phyloP scores from a whole-genome alignment of 2,888 invertebrate genomes.

The Rotaria socialis region DNA sequence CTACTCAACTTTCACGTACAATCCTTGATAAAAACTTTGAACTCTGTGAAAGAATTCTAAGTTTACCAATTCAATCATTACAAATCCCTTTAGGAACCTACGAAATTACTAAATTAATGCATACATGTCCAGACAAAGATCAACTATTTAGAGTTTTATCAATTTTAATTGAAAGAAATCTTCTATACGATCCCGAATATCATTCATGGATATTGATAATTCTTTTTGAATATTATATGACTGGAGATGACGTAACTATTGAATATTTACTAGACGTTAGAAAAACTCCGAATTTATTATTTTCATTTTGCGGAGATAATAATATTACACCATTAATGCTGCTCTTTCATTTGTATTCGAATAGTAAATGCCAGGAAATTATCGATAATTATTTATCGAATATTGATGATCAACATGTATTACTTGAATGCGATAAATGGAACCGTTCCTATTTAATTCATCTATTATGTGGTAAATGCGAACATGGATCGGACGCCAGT shows the following conservation, averaged over 20 bases:
- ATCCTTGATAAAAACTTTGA: background rate
- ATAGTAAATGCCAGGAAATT: background rate
- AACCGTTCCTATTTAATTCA: background rate
- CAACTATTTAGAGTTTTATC: background rate
- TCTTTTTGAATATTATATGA: background rate
- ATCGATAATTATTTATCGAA: background rate
- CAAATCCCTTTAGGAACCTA: background rate
- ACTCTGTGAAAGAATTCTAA: background rate
- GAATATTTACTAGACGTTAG: background rate
- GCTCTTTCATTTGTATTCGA: background rate
- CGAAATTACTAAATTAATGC: background rate
- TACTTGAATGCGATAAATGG: constrained; percentile 1
- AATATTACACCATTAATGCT: background rate
- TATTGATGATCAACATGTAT: background rate
- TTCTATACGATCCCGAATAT: background rate
- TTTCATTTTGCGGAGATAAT: background rate
- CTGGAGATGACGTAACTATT: background rate
- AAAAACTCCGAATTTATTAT: background rate
- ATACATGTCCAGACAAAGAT: background rate
- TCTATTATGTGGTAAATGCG: background rate
- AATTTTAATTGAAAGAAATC: background rate
- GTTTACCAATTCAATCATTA: background rate
- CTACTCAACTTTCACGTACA: background rate
- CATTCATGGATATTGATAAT: background rate
- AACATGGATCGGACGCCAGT: background rate